Evolutionary conservation across 2,113 vertebrate genomes (phyloP).

Genomic region (Daboia siamensis): DNA sequence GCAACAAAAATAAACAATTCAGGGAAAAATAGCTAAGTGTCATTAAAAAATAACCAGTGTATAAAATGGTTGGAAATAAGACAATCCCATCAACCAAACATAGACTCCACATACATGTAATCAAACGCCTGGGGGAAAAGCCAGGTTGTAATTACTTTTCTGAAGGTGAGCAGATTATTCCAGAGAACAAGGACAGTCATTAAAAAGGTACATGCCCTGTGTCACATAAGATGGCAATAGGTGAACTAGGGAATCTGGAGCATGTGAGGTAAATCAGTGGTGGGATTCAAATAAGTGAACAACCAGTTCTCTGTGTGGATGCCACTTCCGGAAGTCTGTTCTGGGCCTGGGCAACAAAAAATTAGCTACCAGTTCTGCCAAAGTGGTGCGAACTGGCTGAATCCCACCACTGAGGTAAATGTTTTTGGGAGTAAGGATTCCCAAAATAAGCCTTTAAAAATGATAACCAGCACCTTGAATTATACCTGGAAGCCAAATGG

Average conservation of each 20-base stretch:
- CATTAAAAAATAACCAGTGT: not conserved
- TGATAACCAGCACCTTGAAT: not conserved
- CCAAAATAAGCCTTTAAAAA: too few relatives aligned
- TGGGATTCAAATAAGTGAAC: too few relatives aligned
- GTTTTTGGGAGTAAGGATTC: too few relatives aligned
- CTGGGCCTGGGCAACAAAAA: too few relatives aligned
- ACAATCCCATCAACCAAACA: not conserved
- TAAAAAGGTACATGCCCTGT: not conserved
- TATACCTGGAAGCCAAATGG: not conserved
- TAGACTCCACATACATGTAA: not conserved
- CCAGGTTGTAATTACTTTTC: not conserved
- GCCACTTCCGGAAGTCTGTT: too few relatives aligned
- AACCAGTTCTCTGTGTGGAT: too few relatives aligned
- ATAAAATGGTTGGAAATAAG: not conserved
- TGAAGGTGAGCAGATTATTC: not conserved
- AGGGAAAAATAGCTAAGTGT: not conserved
- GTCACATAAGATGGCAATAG: not conserved
- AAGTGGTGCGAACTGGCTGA: too few relatives aligned
- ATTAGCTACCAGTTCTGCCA: too few relatives aligned
- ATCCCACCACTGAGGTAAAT: too few relatives aligned
- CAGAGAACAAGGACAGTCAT: not conserved
- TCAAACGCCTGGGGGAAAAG: not conserved
- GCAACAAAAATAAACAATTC: not conserved
- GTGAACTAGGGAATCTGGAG: not conserved
- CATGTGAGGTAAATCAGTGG: not conserved